Percentiles rank a stretch among this genome's conserved stretches.
phyloP scores from a whole-genome alignment of 2,888 invertebrate genomes.

The Pristionchus exspectatus region DNA sequence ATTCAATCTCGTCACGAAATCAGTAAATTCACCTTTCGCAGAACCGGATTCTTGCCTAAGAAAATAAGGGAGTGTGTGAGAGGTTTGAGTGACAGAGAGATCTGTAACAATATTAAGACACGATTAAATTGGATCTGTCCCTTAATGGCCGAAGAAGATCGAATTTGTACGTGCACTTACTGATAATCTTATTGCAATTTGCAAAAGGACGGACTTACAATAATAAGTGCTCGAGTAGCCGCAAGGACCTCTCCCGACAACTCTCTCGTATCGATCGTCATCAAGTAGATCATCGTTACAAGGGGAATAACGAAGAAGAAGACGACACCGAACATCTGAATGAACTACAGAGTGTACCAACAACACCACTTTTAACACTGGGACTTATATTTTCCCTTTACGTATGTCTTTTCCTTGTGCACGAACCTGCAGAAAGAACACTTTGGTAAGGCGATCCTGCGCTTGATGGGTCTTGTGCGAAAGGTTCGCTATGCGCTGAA shows the following conservation, averaged over 20 bases:
- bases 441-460: not conserved
- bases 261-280: not conserved
- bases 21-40: not conserved
- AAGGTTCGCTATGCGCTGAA: not conserved
- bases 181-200: not conserved
- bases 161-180: not conserved
- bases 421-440: not conserved
- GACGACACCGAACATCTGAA: not conserved
- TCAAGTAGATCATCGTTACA: not conserved
- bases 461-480: not conserved
- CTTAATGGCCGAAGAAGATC: not conserved
- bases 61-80: conserved; percentile 5
- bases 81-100: not conserved
- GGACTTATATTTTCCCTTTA: no score
- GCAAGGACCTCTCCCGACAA: not conserved
- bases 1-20: not conserved
- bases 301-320: not conserved
- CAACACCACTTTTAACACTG: no score
- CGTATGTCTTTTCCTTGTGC: no score
- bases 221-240: not conserved
- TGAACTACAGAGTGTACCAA: not conserved
- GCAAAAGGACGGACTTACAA: not conserved
- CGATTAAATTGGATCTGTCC: not conserved
- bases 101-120: not conserved
- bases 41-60: conserved; percentile 19